These are phyloP conservation scores for Amblyjoppa fuscipennis DNA, from an alignment of 2,888 invertebrate genomes.

Conservation along the genomic window DNA sequence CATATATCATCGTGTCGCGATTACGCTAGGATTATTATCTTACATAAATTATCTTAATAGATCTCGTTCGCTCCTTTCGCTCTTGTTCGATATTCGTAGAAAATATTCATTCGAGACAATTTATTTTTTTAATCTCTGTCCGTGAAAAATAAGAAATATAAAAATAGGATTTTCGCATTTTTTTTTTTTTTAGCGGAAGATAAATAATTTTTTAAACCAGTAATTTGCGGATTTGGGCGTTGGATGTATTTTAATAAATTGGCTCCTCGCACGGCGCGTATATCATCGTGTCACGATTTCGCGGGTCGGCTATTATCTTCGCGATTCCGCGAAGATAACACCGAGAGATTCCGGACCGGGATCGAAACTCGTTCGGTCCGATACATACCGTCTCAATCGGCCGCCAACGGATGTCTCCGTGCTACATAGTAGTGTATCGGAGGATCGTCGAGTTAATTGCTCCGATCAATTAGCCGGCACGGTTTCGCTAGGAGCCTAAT, in stretches of 20 bases:
- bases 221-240: neutral
- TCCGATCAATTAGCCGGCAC: conserved; percentile 83
- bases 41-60: too few species aligned
- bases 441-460: conserved; percentile 78
- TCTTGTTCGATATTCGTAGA: too few species aligned
- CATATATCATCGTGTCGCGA: conserved; percentile 81
- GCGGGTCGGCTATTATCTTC: conserved; percentile 35
- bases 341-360: neutral
- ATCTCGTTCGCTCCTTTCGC: too few species aligned
- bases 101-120: too few species aligned
- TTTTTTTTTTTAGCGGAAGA: neutral
- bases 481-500: conserved; percentile 79
- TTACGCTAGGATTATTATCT: conserved; percentile 24
- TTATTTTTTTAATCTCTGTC: too few species aligned
- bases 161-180: neutral
- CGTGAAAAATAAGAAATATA: conserved; percentile 20
- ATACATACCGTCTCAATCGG: conserved; percentile 38
- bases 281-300: conserved; percentile 78
- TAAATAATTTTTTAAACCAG: neutral
- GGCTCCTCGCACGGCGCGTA: conserved; percentile 74
- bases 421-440: conserved; percentile 27
- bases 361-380: conserved; percentile 9
- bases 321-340: conserved; percentile 26
- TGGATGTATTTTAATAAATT: conserved; percentile 76
- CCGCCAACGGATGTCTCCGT: conserved; percentile 9